Percentiles rank a stretch among this genome's conserved stretches.
These are phyloP conservation scores for Laodelphax striatellus DNA, from an alignment of 1,140 invertebrate species.

Conservation along the genomic window DNA sequence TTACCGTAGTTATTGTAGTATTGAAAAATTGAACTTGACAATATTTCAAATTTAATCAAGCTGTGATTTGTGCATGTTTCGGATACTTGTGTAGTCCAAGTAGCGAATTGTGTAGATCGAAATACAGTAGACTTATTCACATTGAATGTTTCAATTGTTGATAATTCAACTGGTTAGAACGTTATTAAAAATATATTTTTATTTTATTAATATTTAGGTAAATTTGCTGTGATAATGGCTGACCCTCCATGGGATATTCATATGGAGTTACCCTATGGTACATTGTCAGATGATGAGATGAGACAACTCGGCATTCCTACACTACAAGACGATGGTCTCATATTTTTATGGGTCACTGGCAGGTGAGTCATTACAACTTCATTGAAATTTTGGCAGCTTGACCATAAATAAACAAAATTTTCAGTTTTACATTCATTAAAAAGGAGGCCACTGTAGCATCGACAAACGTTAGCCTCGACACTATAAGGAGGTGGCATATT, in stretches of 20 bases:
- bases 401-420: neutral
- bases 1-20: no score
- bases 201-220: conserved; percentile 38
- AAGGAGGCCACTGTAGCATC: no score
- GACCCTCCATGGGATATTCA: conserved; percentile 98
- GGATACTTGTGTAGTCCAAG: no score
- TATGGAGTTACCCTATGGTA: conserved; percentile 98
- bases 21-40: no score
- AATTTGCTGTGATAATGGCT: conserved; percentile 89
- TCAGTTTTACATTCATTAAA: neutral
- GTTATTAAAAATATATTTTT: neutral
- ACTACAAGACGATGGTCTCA: conserved; percentile 88
- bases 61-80: no score
- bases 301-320: conserved; percentile 80
- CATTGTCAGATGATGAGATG: conserved; percentile 99
- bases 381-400: neutral
- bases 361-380: conserved; percentile 33
- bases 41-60: no score
- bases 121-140: no score
- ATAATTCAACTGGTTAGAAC: no score
- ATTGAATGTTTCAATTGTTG: no score
- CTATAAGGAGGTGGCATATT: no score
- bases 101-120: no score
- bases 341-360: conserved; percentile 97
- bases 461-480: no score